phyloP scores from a whole-genome alignment of 2,797 vertebrate species.

The Enteromius viviparus region DNA sequence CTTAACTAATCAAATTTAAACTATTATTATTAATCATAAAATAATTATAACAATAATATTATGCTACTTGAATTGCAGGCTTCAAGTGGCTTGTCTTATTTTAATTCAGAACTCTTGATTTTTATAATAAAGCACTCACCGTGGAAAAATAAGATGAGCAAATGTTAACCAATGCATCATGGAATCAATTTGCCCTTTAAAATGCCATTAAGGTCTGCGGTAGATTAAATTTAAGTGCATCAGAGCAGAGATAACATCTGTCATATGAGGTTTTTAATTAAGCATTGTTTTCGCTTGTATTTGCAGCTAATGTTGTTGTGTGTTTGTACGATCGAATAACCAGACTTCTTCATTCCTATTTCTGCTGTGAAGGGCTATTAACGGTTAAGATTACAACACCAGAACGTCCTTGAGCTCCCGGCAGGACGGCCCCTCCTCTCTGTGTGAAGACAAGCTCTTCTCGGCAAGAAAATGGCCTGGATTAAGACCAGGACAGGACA shows the following conservation, averaged over 20 bases:
- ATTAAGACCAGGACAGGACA: conserved; percentile 21
- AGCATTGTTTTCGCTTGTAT: conserved; percentile 18
- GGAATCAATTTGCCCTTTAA: conserved; percentile 31
- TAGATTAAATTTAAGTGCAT: conserved; percentile 20
- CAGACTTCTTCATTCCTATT: neutral
- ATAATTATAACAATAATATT: neutral
- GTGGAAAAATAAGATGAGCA: neutral
- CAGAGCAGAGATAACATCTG: conserved; percentile 33
- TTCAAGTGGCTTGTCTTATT: neutral
- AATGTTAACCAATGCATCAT: conserved; percentile 31
- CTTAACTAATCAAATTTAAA: neutral
- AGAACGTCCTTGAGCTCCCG: conserved; percentile 72
- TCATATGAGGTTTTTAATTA: conserved; percentile 33
- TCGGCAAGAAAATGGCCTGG: conserved; percentile 57
- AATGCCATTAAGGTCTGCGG: conserved; percentile 20
- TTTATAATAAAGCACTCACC: neutral
- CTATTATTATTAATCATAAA: neutral
- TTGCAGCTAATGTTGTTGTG: neutral
- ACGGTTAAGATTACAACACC: conserved; percentile 76
- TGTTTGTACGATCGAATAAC: conserved; percentile 25
- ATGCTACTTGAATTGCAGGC: neutral
- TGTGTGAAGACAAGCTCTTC: conserved; percentile 71
- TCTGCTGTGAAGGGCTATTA: conserved; percentile 67
- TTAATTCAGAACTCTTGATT: neutral
- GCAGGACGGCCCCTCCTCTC: conserved; percentile 66